Evolutionary conservation across 1,140 invertebrate species (phyloP).

Genomic region (Ganaspis sp.): DNA sequence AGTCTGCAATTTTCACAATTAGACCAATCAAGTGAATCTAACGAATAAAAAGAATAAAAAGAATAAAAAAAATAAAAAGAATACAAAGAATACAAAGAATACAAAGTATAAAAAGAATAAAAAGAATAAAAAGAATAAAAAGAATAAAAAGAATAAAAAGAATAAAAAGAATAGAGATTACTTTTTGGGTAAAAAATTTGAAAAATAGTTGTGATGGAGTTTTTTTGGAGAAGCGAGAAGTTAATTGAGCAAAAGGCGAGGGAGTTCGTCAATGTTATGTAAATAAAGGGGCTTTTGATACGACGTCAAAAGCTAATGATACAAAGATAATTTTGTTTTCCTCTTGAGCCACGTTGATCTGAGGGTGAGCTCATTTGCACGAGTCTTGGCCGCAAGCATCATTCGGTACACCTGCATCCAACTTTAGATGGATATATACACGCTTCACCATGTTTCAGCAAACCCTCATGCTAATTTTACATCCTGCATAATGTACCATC

Average conservation of each 20-base stretch:
- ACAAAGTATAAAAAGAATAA: no score
- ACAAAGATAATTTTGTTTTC: constrained; percentile 28
- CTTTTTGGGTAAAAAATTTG: no score
- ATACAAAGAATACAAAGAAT: no score
- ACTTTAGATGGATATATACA: neutral
- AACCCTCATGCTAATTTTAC: neutral
- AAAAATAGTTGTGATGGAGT: neutral
- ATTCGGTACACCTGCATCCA: constrained; percentile 24
- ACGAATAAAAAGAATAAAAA: no score
- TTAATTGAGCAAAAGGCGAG: neutral
- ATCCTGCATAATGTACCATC: neutral
- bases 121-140: no score
- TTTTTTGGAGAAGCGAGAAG: neutral
- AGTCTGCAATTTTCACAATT: no score
- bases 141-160: no score
- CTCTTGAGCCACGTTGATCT: constrained; percentile 22
- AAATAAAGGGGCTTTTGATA: constrained; percentile 27
- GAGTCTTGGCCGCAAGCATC: constrained; percentile 21
- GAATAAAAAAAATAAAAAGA: no score
- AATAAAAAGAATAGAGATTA: no score
- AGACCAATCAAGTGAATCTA: no score
- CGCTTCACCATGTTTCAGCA: neutral
- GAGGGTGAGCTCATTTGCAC: constrained; percentile 23
- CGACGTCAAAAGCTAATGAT: constrained; percentile 25
- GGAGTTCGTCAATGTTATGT: constrained; percentile 12